Percentiles rank a stretch among this genome's conserved stretches.
Evolutionary conservation across 2,797 vertebrate species (phyloP).

Genomic region (Gobionotothen gibberifrons): DNA sequence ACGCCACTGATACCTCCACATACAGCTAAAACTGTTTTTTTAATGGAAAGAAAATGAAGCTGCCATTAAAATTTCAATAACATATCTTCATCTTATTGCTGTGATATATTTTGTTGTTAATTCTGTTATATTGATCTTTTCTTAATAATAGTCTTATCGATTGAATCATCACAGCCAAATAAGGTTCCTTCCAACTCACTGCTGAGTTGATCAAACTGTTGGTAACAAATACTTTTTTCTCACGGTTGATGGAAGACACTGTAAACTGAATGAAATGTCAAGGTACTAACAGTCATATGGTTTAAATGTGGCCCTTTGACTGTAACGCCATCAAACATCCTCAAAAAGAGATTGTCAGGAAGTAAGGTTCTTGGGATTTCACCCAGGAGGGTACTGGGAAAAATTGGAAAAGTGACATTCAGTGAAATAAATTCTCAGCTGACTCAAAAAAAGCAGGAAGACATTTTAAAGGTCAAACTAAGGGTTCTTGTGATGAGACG

Average conservation of each 20-base stretch:
- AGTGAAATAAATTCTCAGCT: constrained; percentile 5
- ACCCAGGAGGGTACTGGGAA: background rate
- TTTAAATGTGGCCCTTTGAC: background rate
- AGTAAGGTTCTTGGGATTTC: background rate
- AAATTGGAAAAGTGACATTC: background rate
- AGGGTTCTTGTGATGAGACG: background rate
- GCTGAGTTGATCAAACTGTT: background rate
- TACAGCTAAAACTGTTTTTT: too few species aligned
- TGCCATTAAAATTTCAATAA: background rate
- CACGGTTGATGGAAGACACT: background rate
- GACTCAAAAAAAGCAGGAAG: constrained; percentile 14
- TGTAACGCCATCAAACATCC: background rate
- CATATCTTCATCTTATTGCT: background rate
- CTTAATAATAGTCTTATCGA: background rate
- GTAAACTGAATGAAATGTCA: constrained; percentile 15
- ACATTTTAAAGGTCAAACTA: constrained; percentile 5
- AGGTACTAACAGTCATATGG: background rate
- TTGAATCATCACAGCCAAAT: background rate
- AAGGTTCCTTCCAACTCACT: background rate
- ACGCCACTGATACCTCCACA: background rate
- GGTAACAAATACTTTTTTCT: background rate
- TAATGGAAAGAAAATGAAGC: too few species aligned
- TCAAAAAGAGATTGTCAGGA: background rate
- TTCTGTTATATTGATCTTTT: background rate
- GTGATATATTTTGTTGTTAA: background rate